Conservation (phyloP, 2,113 vertebrate species). For the Chlorodrepanis virens region DNA sequence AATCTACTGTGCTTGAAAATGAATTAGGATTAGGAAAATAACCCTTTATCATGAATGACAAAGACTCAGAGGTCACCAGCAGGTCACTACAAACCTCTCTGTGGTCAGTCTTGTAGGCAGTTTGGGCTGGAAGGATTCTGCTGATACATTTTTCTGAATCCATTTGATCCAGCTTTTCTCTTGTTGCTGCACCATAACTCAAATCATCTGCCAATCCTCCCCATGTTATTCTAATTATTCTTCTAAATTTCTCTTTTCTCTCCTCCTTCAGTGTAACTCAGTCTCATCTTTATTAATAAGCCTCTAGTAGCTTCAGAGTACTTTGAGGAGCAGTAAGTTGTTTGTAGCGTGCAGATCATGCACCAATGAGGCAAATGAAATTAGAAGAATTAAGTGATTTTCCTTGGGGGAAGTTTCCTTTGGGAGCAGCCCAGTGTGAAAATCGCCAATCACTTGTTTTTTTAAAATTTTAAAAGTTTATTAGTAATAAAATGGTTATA, state of each 20-base stretch:
- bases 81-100: not conserved
- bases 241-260: not conserved
- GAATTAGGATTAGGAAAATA: slow-evolving; percentile 27
- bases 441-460: no score
- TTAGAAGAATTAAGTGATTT: not conserved
- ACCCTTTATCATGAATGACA: not conserved
- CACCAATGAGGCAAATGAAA: not conserved
- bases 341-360: not conserved
- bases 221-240: not conserved
- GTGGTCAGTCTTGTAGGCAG: not conserved
- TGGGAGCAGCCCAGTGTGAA: not conserved
- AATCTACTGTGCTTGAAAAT: slow-evolving; percentile 9
- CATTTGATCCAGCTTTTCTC: not conserved
- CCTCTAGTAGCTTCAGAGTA: not conserved
- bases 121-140: not conserved
- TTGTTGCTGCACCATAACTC: not conserved
- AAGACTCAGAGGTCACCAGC: not conserved
- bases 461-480: no score
- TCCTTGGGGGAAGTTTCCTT: not conserved
- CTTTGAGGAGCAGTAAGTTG: not conserved
- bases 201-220: not conserved
- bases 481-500: no score
- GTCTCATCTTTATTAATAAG: not conserved
- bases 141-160: not conserved
- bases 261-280: not conserved